Percentiles rank a stretch among this genome's conserved stretches.
These are phyloP conservation scores for Rhea pennata DNA, from an alignment of 2,113 vertebrate species.

Conservation along the genomic window DNA sequence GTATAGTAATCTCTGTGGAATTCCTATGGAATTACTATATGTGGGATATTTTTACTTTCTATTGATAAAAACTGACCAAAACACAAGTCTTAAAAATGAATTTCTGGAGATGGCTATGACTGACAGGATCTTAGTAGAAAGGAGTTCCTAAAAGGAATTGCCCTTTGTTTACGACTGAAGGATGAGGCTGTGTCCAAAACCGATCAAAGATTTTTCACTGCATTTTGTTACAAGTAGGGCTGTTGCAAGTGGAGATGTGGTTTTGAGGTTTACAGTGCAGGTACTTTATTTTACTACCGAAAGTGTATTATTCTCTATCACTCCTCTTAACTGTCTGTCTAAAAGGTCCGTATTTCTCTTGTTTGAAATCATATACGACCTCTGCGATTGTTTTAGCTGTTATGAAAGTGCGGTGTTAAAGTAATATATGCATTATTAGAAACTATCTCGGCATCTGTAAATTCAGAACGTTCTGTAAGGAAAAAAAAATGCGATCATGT, in stretches of 20 bases:
- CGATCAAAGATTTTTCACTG: background rate
- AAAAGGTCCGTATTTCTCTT: background rate
- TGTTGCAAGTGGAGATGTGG: background rate
- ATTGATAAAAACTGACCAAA: background rate
- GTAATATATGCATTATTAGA: background rate
- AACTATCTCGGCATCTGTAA: background rate
- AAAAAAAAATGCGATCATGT: background rate
- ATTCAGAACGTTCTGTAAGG: background rate
- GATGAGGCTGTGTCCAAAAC: background rate
- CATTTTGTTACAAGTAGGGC: background rate
- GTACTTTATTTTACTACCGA: constrained; percentile 10
- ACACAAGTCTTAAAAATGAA: background rate
- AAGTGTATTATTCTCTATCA: background rate
- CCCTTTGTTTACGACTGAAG: background rate
- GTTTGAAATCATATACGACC: background rate
- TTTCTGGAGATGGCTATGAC: background rate
- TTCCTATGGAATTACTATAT: background rate
- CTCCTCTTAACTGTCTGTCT: background rate
- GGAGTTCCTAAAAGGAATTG: background rate
- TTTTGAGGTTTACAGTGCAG: background rate
- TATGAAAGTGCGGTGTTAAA: background rate
- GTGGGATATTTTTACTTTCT: background rate
- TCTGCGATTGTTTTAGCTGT: background rate
- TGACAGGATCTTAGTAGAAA: background rate
- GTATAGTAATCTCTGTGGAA: background rate